phyloP scores from a whole-genome alignment of 2,113 vertebrate species.

The Dascyllus trimaculatus region DNA sequence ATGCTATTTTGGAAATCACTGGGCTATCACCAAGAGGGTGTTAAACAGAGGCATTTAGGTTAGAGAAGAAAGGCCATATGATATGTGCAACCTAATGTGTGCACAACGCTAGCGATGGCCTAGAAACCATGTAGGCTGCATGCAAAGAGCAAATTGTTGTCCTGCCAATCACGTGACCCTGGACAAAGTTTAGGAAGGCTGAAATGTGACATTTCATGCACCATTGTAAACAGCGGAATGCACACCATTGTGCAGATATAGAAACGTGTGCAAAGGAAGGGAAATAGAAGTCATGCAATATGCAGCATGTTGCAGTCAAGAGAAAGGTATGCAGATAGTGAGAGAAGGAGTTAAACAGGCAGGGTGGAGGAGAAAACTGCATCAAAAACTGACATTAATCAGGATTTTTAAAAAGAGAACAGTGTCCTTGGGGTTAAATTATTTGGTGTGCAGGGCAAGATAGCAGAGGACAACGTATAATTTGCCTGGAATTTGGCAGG shows the following conservation, averaged over 20 bases:
- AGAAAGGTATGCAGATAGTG: not conserved
- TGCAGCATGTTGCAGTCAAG: not conserved
- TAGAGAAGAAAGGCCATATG: constrained; percentile 23
- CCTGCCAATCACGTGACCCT: not conserved
- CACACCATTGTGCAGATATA: not conserved
- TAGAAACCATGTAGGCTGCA: constrained; percentile 9
- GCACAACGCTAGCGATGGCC: constrained; percentile 21
- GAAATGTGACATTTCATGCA: not conserved
- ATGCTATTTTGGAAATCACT: constrained; percentile 55
- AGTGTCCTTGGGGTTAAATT: not conserved
- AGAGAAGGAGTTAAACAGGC: not conserved
- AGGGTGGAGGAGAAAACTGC: not conserved
- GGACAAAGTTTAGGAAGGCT: not conserved
- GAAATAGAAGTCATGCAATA: not conserved
- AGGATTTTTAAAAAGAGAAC: constrained; percentile 19
- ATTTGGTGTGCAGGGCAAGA: not conserved
- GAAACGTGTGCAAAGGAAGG: too few relatives aligned
- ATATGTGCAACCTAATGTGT: constrained; percentile 14
- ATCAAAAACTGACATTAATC: not conserved
- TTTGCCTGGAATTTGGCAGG: constrained; percentile 35
- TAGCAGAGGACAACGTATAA: constrained; percentile 23
- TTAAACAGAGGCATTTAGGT: constrained; percentile 32
- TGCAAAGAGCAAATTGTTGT: constrained; percentile 13
- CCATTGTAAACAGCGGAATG: not conserved
- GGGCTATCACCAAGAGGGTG: constrained; percentile 39